A percentile compares a stretch with the other conserved stretches of the same genome.
These are phyloP conservation scores for Nyctibius bracteatus DNA, from an alignment of 2,113 vertebrate genomes.

Conservation along the genomic window DNA sequence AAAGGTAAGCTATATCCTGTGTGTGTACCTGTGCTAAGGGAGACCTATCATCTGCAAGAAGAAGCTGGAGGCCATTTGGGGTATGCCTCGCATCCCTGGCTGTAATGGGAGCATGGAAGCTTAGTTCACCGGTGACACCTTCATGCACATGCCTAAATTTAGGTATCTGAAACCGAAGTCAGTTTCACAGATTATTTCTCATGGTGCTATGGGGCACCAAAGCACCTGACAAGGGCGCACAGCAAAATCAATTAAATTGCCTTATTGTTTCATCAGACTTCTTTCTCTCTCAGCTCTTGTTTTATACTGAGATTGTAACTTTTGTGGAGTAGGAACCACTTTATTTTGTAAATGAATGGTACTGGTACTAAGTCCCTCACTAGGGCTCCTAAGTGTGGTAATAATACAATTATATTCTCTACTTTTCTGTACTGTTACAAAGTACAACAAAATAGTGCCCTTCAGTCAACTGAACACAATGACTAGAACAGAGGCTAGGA, in stretches of 20 bases:
- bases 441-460: not conserved
- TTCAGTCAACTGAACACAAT: not conserved
- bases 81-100: fast-evolving
- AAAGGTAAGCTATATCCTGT: fast-evolving
- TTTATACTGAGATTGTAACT: not conserved
- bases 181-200: not conserved
- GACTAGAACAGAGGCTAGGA: not conserved
- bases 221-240: not conserved
- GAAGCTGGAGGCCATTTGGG: not conserved
- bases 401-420: not conserved
- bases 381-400: not conserved
- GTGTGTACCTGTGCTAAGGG: not conserved
- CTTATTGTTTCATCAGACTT: not conserved
- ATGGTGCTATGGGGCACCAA: not conserved
- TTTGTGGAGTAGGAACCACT: not conserved
- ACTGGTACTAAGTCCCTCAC: not conserved
- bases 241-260: not conserved
- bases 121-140: not conserved
- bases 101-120: not conserved
- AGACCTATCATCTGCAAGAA: not conserved
- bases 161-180: not conserved
- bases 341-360: not conserved
- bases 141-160: not conserved
- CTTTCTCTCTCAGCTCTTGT: not conserved
- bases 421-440: not conserved